Conservation (phyloP, 2,888 invertebrate species). For the Melitaea athalia region DNA sequence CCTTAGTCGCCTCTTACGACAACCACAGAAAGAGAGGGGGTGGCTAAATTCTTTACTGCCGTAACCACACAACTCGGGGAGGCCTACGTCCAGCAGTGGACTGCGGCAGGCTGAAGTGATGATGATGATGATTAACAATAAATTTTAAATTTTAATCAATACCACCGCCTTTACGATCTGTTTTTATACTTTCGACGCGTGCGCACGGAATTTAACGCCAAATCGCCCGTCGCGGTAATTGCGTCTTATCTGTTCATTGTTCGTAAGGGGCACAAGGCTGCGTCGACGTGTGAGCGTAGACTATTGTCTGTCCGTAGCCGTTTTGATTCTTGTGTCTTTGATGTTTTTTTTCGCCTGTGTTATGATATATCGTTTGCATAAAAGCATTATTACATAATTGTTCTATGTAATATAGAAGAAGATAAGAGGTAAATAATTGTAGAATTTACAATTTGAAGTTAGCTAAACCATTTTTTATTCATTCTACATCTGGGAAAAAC, state of each 20-base stretch:
- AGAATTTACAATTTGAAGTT: too few relatives aligned
- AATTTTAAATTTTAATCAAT: conserved; percentile 4
- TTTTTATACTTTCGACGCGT: conserved; percentile 44
- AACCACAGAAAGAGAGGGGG: too few relatives aligned
- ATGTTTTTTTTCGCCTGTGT: conserved; percentile 31
- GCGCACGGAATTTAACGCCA: conserved; percentile 74
- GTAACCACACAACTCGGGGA: too few relatives aligned
- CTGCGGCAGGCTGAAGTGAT: neutral
- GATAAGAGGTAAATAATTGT: too few relatives aligned
- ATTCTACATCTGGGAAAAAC: too few relatives aligned
- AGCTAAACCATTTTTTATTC: too few relatives aligned
- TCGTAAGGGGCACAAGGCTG: conserved; percentile 77
- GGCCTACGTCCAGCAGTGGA: too few relatives aligned
- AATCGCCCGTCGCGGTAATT: conserved; percentile 75
- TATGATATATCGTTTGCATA: conserved; percentile 19
- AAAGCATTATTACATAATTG: neutral
- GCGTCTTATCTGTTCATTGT: conserved; percentile 78
- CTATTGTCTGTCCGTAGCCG: conserved; percentile 43
- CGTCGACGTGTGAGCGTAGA: conserved; percentile 60
- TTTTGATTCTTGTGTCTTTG: conserved; percentile 29
- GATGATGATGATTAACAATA: neutral
- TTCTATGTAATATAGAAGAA: neutral
- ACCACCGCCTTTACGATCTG: conserved; percentile 22
- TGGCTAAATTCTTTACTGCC: too few relatives aligned
- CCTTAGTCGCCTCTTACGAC: too few relatives aligned